Base-by-base conservation (phyloP, 2,888 invertebrate genomes). In the Chorisops tibialis region DNA sequence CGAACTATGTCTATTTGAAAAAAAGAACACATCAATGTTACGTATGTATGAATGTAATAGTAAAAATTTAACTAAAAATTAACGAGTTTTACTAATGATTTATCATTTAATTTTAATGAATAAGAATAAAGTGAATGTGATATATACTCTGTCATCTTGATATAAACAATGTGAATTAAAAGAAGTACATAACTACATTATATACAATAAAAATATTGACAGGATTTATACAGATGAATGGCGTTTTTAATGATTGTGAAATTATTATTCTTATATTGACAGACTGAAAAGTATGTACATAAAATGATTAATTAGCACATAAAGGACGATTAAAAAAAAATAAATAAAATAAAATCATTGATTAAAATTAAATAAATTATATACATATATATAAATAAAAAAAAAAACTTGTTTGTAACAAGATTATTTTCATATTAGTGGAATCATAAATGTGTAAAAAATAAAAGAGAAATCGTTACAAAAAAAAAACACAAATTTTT, bases 401-500 rank as follows among this genome's bases (percentile, higher is more conserved):
- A 43, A n/a, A 21, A 54, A 52, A 45, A 18, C 30, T 56, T 43
- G 56, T 56, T 56, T n/a, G 43, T 56, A 24, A 43, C 56, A 56
- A 56, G 24, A 43, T 43, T 56, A 56, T 56, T 56, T 56, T 56
- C 56, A 43, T 56, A 37, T 43, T 43, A 43, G 56, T 30, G 16
- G 21, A 43, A 45, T 56, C 30, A 11, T 56, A 24, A 45, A 56
- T 56, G 56, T 56, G 56, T 22, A 56, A n/a, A 35, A 43, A 56
- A 45, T 56, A 56, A 56, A 56, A 30, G n/a, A 43, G 45, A 56
- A 56, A 56, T 56, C 45, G 56, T 56, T 56, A 56, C 56, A 56
- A 56, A 16, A 24, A 56, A 56, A 6, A 3, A 12, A 9, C n/a
- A n/a, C n/a, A n/a, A n/a, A n/a, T n/a, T n/a, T n/a, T n/a, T n/a